Conservation (phyloP, 2,888 invertebrate species). For the Scaptomyza parva region DNA sequence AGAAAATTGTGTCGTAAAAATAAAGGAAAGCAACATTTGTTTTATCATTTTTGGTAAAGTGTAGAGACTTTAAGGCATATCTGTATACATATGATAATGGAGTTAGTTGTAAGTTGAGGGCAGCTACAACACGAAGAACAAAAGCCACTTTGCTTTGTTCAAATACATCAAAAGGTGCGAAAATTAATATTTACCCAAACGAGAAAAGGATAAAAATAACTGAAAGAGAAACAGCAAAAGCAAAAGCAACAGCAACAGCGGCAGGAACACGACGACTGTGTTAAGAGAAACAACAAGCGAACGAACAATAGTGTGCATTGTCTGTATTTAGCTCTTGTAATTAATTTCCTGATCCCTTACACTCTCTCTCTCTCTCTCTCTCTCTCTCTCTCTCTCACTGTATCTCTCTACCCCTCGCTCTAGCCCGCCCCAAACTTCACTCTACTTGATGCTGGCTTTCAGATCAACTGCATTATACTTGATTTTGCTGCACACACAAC, state of each 20-base stretch:
- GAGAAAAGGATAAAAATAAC: conserved; percentile 25
- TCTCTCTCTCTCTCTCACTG: not conserved
- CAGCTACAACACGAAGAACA: conserved; percentile 39
- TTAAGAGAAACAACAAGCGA: conserved; percentile 3
- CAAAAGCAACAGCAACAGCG: conserved; percentile 5
- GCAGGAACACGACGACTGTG: too few species aligned
- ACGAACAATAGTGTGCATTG: conserved; percentile 44
- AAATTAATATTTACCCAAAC: conserved; percentile 71
- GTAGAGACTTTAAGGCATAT: too few species aligned
- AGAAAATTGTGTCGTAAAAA: conserved; percentile 14
- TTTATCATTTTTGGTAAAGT: conserved; percentile 39
- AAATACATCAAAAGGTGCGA: conserved; percentile 64
- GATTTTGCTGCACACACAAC: conserved; percentile 5
- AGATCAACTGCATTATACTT: conserved; percentile 70
- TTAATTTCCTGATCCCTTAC: conserved; percentile 62
- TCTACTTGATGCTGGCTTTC: conserved; percentile 30
- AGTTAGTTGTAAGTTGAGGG: too few species aligned
- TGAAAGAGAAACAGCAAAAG: conserved; percentile 14
- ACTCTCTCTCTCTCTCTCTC: not conserved
- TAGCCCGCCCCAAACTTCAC: too few species aligned
- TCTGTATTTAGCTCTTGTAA: conserved; percentile 54
- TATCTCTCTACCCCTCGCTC: too few species aligned
- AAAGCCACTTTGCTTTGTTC: conserved; percentile 42
- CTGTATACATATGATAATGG: too few species aligned
- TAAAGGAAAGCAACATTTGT: conserved; percentile 15